A percentile compares a stretch with the other conserved stretches of the same genome.
Evolutionary conservation across 2,888 invertebrate species (phyloP).

Genomic region (Trissolcus japonicus): DNA sequence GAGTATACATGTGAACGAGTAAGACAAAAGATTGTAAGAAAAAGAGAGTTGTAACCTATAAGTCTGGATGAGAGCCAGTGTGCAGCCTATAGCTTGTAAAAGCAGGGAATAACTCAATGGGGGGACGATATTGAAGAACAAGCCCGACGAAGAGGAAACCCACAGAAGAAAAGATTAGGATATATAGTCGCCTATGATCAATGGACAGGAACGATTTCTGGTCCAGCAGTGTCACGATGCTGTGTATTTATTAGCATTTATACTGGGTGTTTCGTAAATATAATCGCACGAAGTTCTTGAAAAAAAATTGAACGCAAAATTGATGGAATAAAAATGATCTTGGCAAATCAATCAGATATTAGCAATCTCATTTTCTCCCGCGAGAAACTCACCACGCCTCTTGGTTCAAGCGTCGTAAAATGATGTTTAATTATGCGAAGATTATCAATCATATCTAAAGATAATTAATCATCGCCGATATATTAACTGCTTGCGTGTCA

Average conservation of each 20-base stretch:
- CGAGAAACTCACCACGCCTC: too few relatives aligned
- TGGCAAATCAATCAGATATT: too few relatives aligned
- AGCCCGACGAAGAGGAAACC: conserved; percentile 35
- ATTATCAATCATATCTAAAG: neutral
- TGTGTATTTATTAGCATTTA: conserved; percentile 10
- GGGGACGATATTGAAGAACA: conserved; percentile 48
- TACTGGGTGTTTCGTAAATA: conserved; percentile 14
- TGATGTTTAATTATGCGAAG: conserved; percentile 1
- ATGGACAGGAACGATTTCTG: conserved; percentile 64
- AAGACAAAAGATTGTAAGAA: conserved; percentile 1
- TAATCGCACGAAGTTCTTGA: neutral
- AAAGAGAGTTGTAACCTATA: conserved; percentile 63
- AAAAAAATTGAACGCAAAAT: neutral
- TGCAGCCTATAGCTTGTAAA: conserved; percentile 50
- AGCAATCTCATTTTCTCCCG: too few relatives aligned
- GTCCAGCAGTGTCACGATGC: conserved; percentile 44
- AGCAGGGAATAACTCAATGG: conserved; percentile 36
- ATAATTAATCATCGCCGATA: too few relatives aligned
- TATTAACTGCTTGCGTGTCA: too few relatives aligned
- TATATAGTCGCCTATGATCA: conserved; percentile 63
- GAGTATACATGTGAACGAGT: conserved; percentile 1
- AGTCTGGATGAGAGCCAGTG: conserved; percentile 68
- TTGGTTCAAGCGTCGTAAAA: too few relatives aligned
- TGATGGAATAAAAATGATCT: too few relatives aligned
- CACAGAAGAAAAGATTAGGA: conserved; percentile 58